Percentiles rank a stretch among this genome's conserved stretches.
Conservation (phyloP, 1,140 invertebrate species). For the Euwallacea fornicatus region DNA sequence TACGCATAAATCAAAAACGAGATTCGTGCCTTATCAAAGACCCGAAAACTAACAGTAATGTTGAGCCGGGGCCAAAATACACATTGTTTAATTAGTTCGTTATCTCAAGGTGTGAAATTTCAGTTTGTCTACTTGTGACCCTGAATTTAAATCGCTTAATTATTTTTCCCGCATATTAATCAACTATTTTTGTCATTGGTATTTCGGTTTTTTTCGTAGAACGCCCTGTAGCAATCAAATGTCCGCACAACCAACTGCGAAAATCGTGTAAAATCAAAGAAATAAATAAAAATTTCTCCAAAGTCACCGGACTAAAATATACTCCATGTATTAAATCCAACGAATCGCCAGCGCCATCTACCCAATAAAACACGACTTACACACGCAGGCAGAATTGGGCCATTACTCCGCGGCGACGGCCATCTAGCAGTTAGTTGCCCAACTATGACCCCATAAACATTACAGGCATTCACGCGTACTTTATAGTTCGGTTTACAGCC, state of each 20-base stretch:
- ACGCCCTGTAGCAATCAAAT: background rate
- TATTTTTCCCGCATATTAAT: background rate
- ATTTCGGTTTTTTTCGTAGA: background rate
- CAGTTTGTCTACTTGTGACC: slow-evolving; percentile 5
- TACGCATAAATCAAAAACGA: background rate
- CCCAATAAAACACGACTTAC: slow-evolving; percentile 15
- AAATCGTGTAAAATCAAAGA: background rate
- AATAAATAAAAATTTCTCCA: too few species aligned
- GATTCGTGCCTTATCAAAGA: slow-evolving; percentile 5
- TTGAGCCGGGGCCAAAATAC: background rate
- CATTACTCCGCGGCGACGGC: slow-evolving; percentile 15
- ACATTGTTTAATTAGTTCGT: slow-evolving; percentile 13
- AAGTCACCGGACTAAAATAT: too few species aligned
- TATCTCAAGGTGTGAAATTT: slow-evolving; percentile 12
- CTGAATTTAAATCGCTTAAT: slow-evolving; percentile 7
- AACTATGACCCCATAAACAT: slow-evolving; percentile 41
- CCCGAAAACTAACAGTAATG: slow-evolving; percentile 1
- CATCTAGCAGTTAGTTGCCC: slow-evolving; percentile 40
- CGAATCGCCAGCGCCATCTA: slow-evolving; percentile 37
- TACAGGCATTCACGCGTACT: slow-evolving; percentile 27
- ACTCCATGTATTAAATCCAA: background rate
- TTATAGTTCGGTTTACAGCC: slow-evolving; percentile 34
- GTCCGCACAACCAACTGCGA: background rate
- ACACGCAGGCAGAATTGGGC: background rate
- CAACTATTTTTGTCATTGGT: background rate